These are phyloP conservation scores for Sebastes elongatus DNA, from an alignment of 2,797 vertebrate species.

Conservation along the genomic window DNA sequence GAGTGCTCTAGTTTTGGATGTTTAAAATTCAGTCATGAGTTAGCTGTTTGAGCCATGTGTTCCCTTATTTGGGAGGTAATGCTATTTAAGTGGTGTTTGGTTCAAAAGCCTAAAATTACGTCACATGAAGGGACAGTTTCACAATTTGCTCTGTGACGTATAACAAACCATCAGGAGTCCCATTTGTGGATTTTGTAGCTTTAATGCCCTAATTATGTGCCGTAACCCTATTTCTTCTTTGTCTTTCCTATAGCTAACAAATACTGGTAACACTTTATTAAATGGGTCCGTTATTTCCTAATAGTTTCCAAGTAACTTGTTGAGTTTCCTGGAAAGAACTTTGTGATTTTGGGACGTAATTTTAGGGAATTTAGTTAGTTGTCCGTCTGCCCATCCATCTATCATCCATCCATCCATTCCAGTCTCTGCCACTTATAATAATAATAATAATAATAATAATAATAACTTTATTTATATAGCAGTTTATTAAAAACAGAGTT, in stretches of 20 bases:
- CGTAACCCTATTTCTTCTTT: background rate
- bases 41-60: background rate
- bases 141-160: background rate
- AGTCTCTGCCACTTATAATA: too few relatives aligned
- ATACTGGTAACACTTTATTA: background rate
- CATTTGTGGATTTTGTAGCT: background rate
- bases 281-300: background rate
- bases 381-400: too few relatives aligned
- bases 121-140: background rate
- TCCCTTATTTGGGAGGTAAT: background rate
- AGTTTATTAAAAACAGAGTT: too few relatives aligned
- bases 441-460: too few relatives aligned
- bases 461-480: too few relatives aligned
- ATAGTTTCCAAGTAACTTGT: background rate
- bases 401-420: too few relatives aligned
- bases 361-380: background rate
- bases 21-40: background rate
- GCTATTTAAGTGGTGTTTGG: background rate
- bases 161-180: background rate
- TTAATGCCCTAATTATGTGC: background rate
- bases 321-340: background rate
- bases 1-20: background rate
- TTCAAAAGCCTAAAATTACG: background rate
- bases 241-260: background rate
- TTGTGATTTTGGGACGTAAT: background rate